These are phyloP conservation scores for Acrocyrtus sp. DNA, from an alignment of 2,888 invertebrate genomes.

Conservation along the genomic window DNA sequence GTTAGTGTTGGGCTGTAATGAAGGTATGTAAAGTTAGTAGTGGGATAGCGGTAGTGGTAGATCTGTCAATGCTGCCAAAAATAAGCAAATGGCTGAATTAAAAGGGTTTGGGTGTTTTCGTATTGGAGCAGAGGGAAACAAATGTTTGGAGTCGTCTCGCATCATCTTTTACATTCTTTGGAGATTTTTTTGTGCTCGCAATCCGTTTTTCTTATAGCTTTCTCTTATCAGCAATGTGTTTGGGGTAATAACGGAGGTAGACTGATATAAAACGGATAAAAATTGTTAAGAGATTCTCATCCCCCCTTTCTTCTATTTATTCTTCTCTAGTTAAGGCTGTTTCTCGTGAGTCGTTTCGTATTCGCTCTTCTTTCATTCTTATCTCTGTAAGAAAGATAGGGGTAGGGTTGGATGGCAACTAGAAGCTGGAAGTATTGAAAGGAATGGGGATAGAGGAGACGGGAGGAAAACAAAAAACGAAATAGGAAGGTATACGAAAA, in stretches of 20 bases:
- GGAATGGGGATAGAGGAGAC: too few species aligned
- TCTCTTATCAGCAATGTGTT: conserved; percentile 30
- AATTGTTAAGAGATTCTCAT: conserved; percentile 12
- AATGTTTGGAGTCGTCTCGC: conserved; percentile 11
- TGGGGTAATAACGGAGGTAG: too few species aligned
- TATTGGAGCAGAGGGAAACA: conserved; percentile 6
- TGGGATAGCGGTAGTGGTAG: neutral
- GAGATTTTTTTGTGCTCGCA: conserved; percentile 2
- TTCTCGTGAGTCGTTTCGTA: too few species aligned
- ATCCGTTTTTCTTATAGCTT: conserved; percentile 13
- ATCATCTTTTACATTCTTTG: conserved; percentile 15
- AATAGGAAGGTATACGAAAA: too few species aligned
- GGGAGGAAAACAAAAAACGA: too few species aligned
- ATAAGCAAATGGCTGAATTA: conserved; percentile 27
- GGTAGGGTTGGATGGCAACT: too few species aligned
- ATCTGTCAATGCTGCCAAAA: conserved; percentile 29
- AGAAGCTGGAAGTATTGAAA: too few species aligned
- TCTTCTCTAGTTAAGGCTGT: too few species aligned
- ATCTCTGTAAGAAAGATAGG: too few species aligned
- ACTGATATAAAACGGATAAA: conserved; percentile 12
- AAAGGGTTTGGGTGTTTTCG: neutral
- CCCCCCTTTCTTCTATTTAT: conserved; percentile 12
- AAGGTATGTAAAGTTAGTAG: conserved; percentile 9
- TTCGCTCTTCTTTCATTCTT: conserved; percentile 6
- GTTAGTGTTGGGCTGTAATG: neutral